Evolutionary conservation across 2,113 vertebrate genomes (phyloP).

Genomic region (Miniopterus natalensis): DNA sequence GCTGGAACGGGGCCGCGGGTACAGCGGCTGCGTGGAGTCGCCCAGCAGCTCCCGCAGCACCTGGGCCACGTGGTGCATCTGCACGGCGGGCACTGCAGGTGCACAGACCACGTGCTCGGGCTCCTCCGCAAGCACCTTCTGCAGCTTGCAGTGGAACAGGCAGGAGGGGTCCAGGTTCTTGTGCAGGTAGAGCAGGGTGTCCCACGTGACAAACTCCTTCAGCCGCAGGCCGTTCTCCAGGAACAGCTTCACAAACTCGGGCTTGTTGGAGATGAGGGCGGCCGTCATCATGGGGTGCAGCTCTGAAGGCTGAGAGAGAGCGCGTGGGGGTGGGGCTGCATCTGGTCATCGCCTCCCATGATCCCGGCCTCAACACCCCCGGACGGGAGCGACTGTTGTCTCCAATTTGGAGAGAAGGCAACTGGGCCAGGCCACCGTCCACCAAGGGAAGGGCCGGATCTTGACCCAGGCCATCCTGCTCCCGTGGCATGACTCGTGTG

Average conservation of each 20-base stretch:
- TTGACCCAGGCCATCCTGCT: not conserved
- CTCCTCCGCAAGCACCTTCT: slow-evolving; percentile 88
- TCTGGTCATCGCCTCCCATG: accelerated
- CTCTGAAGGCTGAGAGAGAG: slow-evolving; percentile 90
- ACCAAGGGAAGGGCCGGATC: not conserved
- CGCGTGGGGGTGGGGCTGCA: not conserved
- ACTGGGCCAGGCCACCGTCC: not conserved
- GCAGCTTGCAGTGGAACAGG: slow-evolving; percentile 92
- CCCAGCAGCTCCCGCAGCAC: slow-evolving; percentile 94
- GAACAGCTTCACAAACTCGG: slow-evolving; percentile 95
- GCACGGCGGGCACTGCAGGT: slow-evolving; percentile 73
- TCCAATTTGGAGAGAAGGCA: no score
- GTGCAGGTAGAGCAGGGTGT: slow-evolving; percentile 92
- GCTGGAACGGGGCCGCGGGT: slow-evolving; percentile 82
- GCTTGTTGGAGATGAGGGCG: slow-evolving; percentile 94
- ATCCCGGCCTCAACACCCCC: accelerated
- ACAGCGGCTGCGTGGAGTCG: slow-evolving; percentile 91
- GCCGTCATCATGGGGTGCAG: slow-evolving; percentile 94
- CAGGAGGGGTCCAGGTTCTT: slow-evolving; percentile 89
- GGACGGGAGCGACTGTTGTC: accelerated
- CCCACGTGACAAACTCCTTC: slow-evolving; percentile 91
- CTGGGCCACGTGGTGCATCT: slow-evolving; percentile 91
- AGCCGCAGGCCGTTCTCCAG: slow-evolving; percentile 95
- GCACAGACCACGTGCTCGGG: slow-evolving; percentile 12
- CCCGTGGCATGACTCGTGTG: accelerated